Evolutionary conservation across 2,113 vertebrate species (phyloP).

Genomic region (Solea senegalensis): DNA sequence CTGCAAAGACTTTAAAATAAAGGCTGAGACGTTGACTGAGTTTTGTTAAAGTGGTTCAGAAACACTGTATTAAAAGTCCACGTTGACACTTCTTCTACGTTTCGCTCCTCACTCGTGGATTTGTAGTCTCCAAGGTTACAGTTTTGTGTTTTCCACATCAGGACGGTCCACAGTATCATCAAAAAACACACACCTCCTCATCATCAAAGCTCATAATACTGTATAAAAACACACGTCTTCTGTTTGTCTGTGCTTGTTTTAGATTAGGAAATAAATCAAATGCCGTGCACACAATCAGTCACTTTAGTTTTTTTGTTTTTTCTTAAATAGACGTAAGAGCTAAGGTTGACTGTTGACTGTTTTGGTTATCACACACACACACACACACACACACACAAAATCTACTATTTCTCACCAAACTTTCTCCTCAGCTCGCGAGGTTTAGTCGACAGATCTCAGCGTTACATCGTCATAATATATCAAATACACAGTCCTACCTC

Average conservation of each 20-base stretch:
- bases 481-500: slow-evolving; percentile 68
- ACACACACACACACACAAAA: too few relatives aligned
- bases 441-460: slow-evolving; percentile 38
- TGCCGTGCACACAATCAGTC: slow-evolving; percentile 26
- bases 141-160: too few relatives aligned
- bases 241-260: slow-evolving; percentile 26
- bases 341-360: slow-evolving; percentile 17
- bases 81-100: too few relatives aligned
- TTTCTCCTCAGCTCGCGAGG: slow-evolving; percentile 44
- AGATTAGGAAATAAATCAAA: slow-evolving; percentile 29
- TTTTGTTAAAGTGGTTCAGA: slow-evolving; percentile 49
- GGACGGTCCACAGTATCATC: too few relatives aligned
- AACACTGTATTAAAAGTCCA: neutral
- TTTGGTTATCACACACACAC: slow-evolving; percentile 50
- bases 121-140: too few relatives aligned
- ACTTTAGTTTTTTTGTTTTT: neutral
- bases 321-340: slow-evolving; percentile 40
- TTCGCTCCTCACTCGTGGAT: too few relatives aligned
- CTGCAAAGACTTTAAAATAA: slow-evolving; percentile 16
- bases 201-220: too few relatives aligned
- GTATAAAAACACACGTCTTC: too few relatives aligned
- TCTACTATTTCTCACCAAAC: slow-evolving; percentile 43
- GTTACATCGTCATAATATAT: slow-evolving; percentile 38
- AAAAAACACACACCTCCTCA: too few relatives aligned
- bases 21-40: slow-evolving; percentile 9